Conservation (phyloP, 2,797 vertebrate genomes). For the Lindbergichthys nudifrons region DNA sequence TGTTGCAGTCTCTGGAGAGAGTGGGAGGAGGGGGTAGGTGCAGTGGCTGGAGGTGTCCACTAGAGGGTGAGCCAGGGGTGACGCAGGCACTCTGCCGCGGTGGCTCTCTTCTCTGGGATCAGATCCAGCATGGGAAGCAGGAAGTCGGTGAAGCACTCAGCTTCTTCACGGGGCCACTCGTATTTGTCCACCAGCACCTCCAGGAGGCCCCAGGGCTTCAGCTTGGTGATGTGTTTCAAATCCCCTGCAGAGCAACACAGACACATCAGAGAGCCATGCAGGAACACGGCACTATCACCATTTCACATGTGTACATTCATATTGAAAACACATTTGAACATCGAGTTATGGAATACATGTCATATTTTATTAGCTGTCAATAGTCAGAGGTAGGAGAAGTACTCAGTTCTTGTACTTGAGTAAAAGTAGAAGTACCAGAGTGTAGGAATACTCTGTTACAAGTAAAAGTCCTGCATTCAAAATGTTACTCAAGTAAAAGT, state of each 20-base stretch:
- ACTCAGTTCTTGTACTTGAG: no score
- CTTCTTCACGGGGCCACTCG: conserved; percentile 94
- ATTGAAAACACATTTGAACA: background rate
- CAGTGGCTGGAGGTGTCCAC: conserved; percentile 63
- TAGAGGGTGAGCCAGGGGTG: conserved; percentile 89
- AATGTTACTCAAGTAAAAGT: no score
- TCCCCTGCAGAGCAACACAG: conserved; percentile 86
- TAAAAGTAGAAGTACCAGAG: no score
- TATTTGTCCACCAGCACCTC: conserved; percentile 98
- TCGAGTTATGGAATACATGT: background rate
- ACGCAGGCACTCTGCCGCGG: conserved; percentile 93
- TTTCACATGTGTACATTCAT: background rate
- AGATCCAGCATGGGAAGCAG: conserved; percentile 97
- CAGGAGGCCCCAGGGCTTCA: conserved; percentile 97
- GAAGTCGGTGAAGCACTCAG: conserved; percentile 94
- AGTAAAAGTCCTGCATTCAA: no score
- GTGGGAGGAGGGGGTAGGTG: conserved; percentile 47
- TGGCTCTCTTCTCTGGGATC: conserved; percentile 95
- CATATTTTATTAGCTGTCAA: background rate
- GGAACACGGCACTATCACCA: background rate
- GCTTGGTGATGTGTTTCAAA: conserved; percentile 97
- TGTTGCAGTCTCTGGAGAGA: conserved; percentile 85
- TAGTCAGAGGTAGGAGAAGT: background rate
- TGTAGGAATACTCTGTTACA: no score
- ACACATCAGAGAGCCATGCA: conserved; percentile 1